phyloP scores from a whole-genome alignment of 2,113 vertebrate genomes.

The Setophaga coronata region DNA sequence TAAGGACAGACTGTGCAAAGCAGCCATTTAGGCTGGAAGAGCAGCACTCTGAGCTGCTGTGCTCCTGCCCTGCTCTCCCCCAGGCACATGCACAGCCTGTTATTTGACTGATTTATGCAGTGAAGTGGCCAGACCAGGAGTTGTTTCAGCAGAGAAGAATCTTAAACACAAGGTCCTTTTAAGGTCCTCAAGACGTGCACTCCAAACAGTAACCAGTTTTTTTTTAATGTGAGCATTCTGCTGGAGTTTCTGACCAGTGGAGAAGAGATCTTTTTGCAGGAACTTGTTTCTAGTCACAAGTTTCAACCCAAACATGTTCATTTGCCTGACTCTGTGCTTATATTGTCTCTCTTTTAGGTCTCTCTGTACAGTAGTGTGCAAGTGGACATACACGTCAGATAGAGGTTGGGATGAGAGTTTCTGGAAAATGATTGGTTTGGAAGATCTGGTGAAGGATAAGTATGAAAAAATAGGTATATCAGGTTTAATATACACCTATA shows the following conservation, averaged over 20 bases:
- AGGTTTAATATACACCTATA: neutral
- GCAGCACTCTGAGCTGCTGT: neutral
- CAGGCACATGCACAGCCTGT: neutral
- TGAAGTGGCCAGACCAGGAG: neutral
- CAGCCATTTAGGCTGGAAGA: neutral
- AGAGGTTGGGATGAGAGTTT: slow-evolving; percentile 90
- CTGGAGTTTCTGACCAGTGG: neutral
- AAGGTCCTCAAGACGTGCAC: neutral
- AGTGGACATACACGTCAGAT: slow-evolving; percentile 91
- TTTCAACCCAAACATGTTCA: neutral
- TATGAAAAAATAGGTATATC: slow-evolving; percentile 88
- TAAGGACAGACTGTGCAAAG: neutral
- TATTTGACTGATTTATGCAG: slow-evolving; percentile 28
- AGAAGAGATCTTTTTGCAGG: neutral
- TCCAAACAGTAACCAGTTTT: neutral
- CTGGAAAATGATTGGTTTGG: slow-evolving; percentile 86
- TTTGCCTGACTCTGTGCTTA: neutral
- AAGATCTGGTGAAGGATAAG: slow-evolving; percentile 85
- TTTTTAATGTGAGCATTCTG: neutral
- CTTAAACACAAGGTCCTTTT: slow-evolving; percentile 26
- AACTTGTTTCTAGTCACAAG: neutral
- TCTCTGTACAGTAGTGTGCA: slow-evolving; percentile 93
- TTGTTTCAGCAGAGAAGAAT: slow-evolving; percentile 28
- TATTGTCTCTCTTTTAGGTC: slow-evolving; percentile 76
- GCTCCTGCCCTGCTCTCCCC: neutral